Conservation (phyloP, 2,888 invertebrate species). For the Metopia argyrocephala region DNA sequence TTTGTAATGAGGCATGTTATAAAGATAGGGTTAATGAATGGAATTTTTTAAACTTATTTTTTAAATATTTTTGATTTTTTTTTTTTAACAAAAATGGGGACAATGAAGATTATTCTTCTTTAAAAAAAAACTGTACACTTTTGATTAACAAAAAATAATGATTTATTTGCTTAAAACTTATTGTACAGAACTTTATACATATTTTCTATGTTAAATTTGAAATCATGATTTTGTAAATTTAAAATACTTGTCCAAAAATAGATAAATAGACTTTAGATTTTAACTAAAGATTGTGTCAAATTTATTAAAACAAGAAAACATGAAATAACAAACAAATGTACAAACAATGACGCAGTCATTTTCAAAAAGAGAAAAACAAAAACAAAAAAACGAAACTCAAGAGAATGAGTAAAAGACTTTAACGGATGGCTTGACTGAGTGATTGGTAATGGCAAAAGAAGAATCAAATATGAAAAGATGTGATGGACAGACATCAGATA, state of each 20-base stretch:
- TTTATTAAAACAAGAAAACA: conserved; percentile 57
- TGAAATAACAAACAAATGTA: conserved; percentile 6
- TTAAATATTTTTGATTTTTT: neutral
- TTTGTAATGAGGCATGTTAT: no score
- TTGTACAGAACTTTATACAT: neutral
- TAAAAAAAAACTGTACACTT: conserved; percentile 54
- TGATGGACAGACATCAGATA: conserved; percentile 61
- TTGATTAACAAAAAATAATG: neutral
- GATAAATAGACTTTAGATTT: conserved; percentile 45
- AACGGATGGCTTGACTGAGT: conserved; percentile 38
- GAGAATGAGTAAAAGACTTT: neutral
- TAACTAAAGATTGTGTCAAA: conserved; percentile 60
- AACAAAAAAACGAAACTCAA: neutral
- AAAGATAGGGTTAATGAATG: no score
- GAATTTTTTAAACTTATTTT: neutral
- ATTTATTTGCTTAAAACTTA: neutral
- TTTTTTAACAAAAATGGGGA: conserved; percentile 39
- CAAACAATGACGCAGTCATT: conserved; percentile 55
- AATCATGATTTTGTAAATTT: conserved; percentile 24
- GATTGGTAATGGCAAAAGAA: conserved; percentile 13
- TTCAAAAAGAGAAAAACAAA: neutral
- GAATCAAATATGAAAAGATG: conserved; percentile 13
- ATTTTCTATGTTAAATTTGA: conserved; percentile 4
- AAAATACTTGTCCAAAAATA: conserved; percentile 8
- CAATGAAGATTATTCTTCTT: conserved; percentile 27